Evolutionary conservation across 2,888 invertebrate genomes (phyloP), one percentile per base, ranked within the genome.

Genomic region (Eilema caniola): DNA sequence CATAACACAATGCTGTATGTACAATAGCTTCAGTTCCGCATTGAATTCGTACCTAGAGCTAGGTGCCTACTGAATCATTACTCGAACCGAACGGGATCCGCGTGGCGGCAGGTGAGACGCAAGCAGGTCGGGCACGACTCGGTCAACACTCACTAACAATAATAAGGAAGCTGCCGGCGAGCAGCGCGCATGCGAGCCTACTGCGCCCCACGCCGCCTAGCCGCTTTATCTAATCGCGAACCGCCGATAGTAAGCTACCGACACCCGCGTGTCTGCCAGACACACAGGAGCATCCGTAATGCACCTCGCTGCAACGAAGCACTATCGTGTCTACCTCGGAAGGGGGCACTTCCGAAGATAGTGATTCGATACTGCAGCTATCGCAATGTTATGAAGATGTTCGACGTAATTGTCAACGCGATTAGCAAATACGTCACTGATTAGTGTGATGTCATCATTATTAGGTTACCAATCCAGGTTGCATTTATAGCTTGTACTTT

Each of bases 161-260:
- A 90, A 90, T 86, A 84, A 86, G 89, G 87, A 87, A 88, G 77
- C 73, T 68, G 69, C 75, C 75, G 78, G 69, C 75, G 75, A 67
- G 70, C 69, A 59, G 78, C 83, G 82, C 85, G 89, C 86, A 83
- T 87, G 83, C 80, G 79, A 76, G 85, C 85, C 89, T 88, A 89
- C 92, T 89, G 91, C 80, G 81, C 77, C 73, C 78, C 83, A 76
- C 86, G 82, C 82, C 79, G 85, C 89, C 86, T 86, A 86, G 88
- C 86, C 82, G 88, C 91, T 90, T 90, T 93, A 93, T 93, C 93
- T 93, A 93, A 93, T 93, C 93, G 90, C 83, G 74, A 28, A 59
- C 72, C 85, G 86, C 85, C 83, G 92, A 93, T 92, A 92, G 89
- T 86, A 85, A 81, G 80, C 78, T 79, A 78, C 84, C 84, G 85